phyloP scores from a whole-genome alignment of 2,113 vertebrate genomes.

The Phocoena sinus region DNA sequence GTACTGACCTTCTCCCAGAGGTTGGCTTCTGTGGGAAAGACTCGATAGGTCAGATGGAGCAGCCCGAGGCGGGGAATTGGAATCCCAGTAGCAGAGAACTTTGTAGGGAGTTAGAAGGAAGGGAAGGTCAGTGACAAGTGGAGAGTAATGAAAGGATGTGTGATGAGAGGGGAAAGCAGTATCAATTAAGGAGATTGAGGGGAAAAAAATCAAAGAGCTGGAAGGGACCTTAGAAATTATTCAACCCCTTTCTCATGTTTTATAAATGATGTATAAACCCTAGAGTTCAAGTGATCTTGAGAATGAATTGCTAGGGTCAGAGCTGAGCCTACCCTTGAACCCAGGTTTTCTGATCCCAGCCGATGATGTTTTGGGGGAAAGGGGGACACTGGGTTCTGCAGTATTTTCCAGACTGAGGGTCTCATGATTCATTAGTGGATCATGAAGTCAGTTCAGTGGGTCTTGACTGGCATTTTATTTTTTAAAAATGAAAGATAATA shows the following conservation, averaged over 20 bases:
- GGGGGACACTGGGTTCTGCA: not conserved
- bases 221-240: not conserved
- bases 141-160: not conserved
- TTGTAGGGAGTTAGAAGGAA: not conserved
- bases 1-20: fast-evolving
- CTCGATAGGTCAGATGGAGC: not conserved
- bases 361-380: not conserved
- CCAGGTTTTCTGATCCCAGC: not conserved
- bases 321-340: not conserved
- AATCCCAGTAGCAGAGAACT: not conserved
- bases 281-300: not conserved
- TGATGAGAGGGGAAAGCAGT: not conserved
- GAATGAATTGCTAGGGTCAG: conserved; percentile 10
- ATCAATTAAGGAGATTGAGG: not conserved
- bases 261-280: not conserved
- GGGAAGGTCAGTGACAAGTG: not conserved
- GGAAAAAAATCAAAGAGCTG: not conserved
- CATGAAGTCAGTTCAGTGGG: not conserved
- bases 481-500: not conserved
- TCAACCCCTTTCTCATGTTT: not conserved
- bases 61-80: fast-evolving
- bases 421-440: not conserved
- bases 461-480: not conserved
- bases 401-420: not conserved
- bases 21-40: not conserved